A percentile compares a stretch with the other conserved stretches of the same genome.
phyloP scores from a whole-genome alignment of 2,113 vertebrate species.

The Chionodraco myersi region DNA sequence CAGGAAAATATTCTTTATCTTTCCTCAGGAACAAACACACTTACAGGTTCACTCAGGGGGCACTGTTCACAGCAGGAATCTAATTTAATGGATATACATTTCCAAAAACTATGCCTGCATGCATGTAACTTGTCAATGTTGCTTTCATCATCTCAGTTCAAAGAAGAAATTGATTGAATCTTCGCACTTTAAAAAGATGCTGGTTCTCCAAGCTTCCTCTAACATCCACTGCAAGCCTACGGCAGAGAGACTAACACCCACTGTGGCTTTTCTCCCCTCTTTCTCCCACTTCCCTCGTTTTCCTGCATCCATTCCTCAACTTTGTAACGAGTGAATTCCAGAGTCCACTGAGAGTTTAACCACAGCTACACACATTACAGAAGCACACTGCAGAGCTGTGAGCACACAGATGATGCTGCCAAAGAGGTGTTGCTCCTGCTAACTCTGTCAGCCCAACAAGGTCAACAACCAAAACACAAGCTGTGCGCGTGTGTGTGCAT shows the following conservation, averaged over 20 bases:
- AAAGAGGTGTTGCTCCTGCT: slow-evolving; percentile 68
- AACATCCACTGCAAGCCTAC: not conserved
- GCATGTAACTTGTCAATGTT: slow-evolving; percentile 7
- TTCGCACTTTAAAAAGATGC: not conserved
- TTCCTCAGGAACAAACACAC: slow-evolving; percentile 24
- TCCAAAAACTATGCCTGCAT: not conserved
- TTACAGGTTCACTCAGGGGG: not conserved
- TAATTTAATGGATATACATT: not conserved
- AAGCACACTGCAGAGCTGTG: slow-evolving; percentile 32
- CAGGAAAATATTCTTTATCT: not conserved
- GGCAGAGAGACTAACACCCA: slow-evolving; percentile 13
- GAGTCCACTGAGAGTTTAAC: slow-evolving; percentile 29
- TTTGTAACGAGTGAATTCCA: slow-evolving; percentile 43
- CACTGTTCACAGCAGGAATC: slow-evolving; percentile 6
- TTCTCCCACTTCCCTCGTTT: slow-evolving; percentile 10
- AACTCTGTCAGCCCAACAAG: slow-evolving; percentile 74
- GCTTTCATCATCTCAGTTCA: slow-evolving; percentile 38
- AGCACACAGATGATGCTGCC: slow-evolving; percentile 76
- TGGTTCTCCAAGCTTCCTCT: slow-evolving; percentile 15
- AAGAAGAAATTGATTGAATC: slow-evolving; percentile 20
- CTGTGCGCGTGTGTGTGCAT: slow-evolving; percentile 22
- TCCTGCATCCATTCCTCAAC: slow-evolving; percentile 6
- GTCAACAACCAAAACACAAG: slow-evolving; percentile 61
- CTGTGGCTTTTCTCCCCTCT: not conserved
- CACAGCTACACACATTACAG: slow-evolving; percentile 30